Base-by-base conservation (phyloP, 2,113 vertebrate species). In the Macquaria ambigua region DNA sequence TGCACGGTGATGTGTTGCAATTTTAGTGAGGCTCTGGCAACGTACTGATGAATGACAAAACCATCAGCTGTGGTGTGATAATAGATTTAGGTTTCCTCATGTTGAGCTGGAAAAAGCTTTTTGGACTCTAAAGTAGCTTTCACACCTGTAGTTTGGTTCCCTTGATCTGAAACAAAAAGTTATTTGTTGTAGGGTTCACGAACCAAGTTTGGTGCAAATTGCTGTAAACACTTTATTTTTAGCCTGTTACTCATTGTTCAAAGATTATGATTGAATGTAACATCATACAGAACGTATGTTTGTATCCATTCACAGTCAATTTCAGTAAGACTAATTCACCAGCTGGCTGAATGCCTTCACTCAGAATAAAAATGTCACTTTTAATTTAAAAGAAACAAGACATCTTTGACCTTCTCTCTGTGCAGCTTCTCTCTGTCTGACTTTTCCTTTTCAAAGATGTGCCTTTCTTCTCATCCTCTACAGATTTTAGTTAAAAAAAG, bases 371-470 rank as follows among this genome's bases (percentile, higher is more conserved):
- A 88, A 85, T 69, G 74, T 88, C 72, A 73, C 80, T 86, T 90
- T 43, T 74, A 66, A 83, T 86, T 81, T 69, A 63, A 84, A 81
- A 78, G 28, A 82, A 85, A 83, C 77, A n/a, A 77, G 37, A 11
- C 68, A 43, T 80, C 39, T 92, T 78, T 91, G 84, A 85, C 91
- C 81, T 86, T 92, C 50, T 87, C 52, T 76, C 75, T 63, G 41
- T 52, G 50, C 70, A 41, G 58, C 28, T 74, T 77, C 66, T 55
- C 61, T 61, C 56, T 39, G 48, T 75, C 52, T 80, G 61, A 28
- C 21, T 64, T 43, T 82, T 72, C n/a, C 59, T 77, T 85, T 87
- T 82, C 75, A 83, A 71, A 66, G 59, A 48, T 20, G 41, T 28
- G 3, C 8, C 28, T 87, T 80, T 89, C 71, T 79, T 69, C 48